Evolutionary conservation across 2,797 vertebrate species (phyloP), one percentile per base, ranked within the genome.

Genomic region (Protonibea diacanthus): DNA sequence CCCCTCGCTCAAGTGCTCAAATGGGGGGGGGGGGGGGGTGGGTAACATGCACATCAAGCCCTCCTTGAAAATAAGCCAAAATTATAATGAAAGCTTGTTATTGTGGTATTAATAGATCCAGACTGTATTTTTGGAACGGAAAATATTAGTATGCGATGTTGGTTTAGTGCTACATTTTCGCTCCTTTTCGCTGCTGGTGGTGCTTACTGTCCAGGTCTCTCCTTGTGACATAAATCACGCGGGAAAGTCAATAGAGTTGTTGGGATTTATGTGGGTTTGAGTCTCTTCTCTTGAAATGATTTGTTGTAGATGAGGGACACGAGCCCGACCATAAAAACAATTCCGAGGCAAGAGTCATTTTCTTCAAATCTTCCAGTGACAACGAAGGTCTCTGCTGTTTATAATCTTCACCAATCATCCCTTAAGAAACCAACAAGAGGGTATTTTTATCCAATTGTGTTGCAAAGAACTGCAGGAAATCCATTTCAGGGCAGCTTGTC

Each of bases 181-280:
- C 83, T 84, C 81, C 84, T 86, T 74, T 75, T 53, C 76, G 82
- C 78, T 47, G 82, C 81, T 68, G 84, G 84, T 72, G 81, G 71
- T 56, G 81, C 80, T 88, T 78, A 76, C 76, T 81, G 82, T 87
- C 85, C 85, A 83, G 72, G 75, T 87, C 74, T 78, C 75, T 70
- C 29, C 78, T 78, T 45, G 44, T 56, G 74, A 84, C 53, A 84
- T 93, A 90, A 91, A 93, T 93, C 90, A 91, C 67, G 58, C 12
- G n/a, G 74, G 33, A 77, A 91, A 93, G 90, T 91, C 91, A 91
- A 93, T 93, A 91, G 77, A 91, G 82, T 88, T 92, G 88, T 87
- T 85, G 64, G 86, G 90, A 94, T 94, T 93, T 92, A 95, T 91
- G 89, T 72, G 60, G 70, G 63, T 87, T 80, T 88, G 81, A 84